Evolutionary conservation across 2,888 invertebrate species (phyloP), one percentile per base, ranked within the genome.

Genomic region (Stegana nigrithorax): DNA sequence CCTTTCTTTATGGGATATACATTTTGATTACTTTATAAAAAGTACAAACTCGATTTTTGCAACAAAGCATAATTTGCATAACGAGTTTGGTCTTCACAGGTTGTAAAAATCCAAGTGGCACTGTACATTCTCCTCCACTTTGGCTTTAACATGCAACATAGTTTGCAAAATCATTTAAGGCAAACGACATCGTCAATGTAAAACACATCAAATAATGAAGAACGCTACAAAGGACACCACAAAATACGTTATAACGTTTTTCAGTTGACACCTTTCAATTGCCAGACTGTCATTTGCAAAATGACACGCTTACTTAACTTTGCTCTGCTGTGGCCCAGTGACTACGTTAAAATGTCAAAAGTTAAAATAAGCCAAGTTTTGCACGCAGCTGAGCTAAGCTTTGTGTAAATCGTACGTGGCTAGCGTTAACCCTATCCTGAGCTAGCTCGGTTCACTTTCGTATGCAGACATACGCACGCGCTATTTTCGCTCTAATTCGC

Each of bases 271-370:
- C 47, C 21, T 21, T 45, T 17, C n/a, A 47, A 8, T 8, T 21
- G 47, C 47, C n/a, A 39, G 36, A 4, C 14, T n/a, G 4, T 4
- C 36, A 39, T 39, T 4, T 39, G 10, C 17, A n/a, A n/a, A 2
- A n/a, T 12, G 39, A n/a, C 36, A 8, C 36, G 10, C 14, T n/a
- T 23, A 12, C 47, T 23, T 25, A 12, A 12, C 25, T 27, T 14
- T 21, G n/a, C 14, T 39, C 8, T 39, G n/a, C 42, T 25, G 19
- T 23, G 6, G 25, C 12, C 17, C 14, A 71, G 71, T 60, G 62
- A 68, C 63, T 57, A 32, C 59, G 64, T 62, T 63, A 47, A 60
- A 68, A 63, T 67, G 65, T 67, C 63, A 65, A 68, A 71, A 71
- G 65, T 63, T 70, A 64, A 65, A 67, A 62, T 68, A 51, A 63